Percentiles rank a stretch among this genome's conserved stretches.
phyloP scores from a whole-genome alignment of 2,888 invertebrate species.

The Cylindroiulus punctatus region DNA sequence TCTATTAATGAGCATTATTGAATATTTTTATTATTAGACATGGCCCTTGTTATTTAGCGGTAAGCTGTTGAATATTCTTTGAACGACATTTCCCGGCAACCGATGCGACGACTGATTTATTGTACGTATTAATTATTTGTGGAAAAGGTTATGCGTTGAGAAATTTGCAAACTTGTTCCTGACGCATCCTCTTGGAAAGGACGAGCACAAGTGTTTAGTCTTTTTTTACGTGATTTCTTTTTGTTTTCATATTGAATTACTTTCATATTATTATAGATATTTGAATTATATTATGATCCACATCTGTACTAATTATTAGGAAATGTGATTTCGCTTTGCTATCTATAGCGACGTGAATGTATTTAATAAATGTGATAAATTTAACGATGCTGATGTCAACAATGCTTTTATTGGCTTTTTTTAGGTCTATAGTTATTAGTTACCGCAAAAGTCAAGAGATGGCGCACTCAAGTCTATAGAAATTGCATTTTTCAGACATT shows the following conservation, averaged over 20 bases:
- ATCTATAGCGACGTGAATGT: not conserved
- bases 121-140: constrained; percentile 13
- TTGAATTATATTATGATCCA: not conserved
- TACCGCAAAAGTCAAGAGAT: too few relatives aligned
- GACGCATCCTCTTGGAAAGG: not conserved
- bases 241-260: constrained; percentile 11
- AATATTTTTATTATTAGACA: not conserved
- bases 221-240: constrained; percentile 26
- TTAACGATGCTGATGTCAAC: not conserved
- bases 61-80: not conserved
- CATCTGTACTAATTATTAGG: constrained; percentile 2
- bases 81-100: not conserved
- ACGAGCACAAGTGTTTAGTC: not conserved
- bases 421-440: too few relatives aligned
- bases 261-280: not conserved
- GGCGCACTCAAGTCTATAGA: too few relatives aligned
- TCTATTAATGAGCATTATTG: constrained; percentile 8
- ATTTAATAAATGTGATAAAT: constrained; percentile 31
- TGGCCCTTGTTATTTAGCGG: not conserved
- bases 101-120: not conserved
- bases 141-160: not conserved
- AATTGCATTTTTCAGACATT: too few relatives aligned
- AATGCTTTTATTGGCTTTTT: too few relatives aligned
- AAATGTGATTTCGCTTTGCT: constrained; percentile 11
- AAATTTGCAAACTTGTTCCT: not conserved